Percentiles rank a stretch among this genome's conserved stretches.
phyloP scores from a whole-genome alignment of 2,113 vertebrate genomes.

The Neodon shergylaensis region DNA sequence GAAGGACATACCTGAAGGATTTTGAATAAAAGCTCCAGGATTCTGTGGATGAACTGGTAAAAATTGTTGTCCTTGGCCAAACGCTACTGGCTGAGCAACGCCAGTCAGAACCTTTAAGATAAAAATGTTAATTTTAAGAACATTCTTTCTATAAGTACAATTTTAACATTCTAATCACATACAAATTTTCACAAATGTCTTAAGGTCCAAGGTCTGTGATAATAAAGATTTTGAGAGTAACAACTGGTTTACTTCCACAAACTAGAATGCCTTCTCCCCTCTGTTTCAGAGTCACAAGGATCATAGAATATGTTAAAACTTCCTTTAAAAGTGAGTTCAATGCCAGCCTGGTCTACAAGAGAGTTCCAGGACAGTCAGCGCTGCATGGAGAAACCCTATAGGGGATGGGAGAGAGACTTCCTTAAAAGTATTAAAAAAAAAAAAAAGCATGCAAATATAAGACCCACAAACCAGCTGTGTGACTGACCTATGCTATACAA shows the following conservation, averaged over 20 bases:
- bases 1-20: constrained; percentile 87
- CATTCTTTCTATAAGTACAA: constrained; percentile 55
- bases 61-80: constrained; percentile 89
- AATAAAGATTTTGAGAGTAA: constrained; percentile 37
- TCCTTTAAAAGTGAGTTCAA: not conserved
- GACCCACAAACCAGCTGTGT: constrained; percentile 9
- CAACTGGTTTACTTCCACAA: constrained; percentile 15
- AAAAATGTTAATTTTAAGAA: constrained; percentile 72
- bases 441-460: constrained; percentile 46
- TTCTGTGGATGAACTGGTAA: constrained; percentile 87
- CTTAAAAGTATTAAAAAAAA: not conserved
- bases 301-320: not conserved
- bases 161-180: constrained; percentile 38
- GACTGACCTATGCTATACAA: constrained; percentile 21
- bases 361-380: not conserved
- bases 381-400: not conserved
- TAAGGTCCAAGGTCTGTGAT: not conserved
- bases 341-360: not conserved
- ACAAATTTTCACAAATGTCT: constrained; percentile 33
- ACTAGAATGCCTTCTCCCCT: not conserved
- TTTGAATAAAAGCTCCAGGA: constrained; percentile 89
- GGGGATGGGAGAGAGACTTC: not conserved
- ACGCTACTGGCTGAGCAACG: constrained; percentile 84
- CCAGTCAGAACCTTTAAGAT: constrained; percentile 83
- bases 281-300: constrained; percentile 18